phyloP scores from a whole-genome alignment of 2,888 invertebrate genomes.

The Oligia strigilis region DNA sequence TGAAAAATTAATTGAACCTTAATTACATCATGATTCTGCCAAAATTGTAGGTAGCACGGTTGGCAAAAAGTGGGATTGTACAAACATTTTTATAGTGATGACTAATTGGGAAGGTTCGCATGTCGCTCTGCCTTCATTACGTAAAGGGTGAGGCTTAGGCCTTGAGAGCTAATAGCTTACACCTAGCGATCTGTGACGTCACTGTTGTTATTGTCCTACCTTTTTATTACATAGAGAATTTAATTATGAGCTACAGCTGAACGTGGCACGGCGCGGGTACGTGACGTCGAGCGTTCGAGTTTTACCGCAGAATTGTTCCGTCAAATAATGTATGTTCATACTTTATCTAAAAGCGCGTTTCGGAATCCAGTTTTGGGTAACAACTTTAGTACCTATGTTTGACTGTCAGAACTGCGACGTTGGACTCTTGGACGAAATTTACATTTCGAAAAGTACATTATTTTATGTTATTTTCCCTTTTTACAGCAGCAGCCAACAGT shows the following conservation, averaged over 20 bases:
- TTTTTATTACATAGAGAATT: conserved; percentile 28
- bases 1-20: not conserved
- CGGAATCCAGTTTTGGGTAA: not conserved
- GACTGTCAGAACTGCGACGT: too few species aligned
- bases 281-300: conserved; percentile 10
- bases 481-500: not conserved
- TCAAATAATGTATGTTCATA: conserved; percentile 11
- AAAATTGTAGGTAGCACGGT: conserved; percentile 15
- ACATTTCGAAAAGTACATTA: not conserved
- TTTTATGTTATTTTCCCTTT: not conserved
- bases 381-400: conserved; percentile 8
- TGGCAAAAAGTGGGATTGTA: conserved; percentile 36
- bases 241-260: conserved; percentile 19
- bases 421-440: not conserved
- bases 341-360: not conserved
- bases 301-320: conserved; percentile 17
- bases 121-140: conserved; percentile 68
- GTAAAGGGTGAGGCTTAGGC: conserved; percentile 70
- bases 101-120: conserved; percentile 71
- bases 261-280: conserved; percentile 10
- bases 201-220: conserved; percentile 19
- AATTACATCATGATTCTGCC: conserved; percentile 12
- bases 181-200: conserved; percentile 55
- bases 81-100: conserved; percentile 69
- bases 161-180: conserved; percentile 64